phyloP scores from a whole-genome alignment of 2,113 vertebrate species.

The Corythornis madagascariensis region DNA sequence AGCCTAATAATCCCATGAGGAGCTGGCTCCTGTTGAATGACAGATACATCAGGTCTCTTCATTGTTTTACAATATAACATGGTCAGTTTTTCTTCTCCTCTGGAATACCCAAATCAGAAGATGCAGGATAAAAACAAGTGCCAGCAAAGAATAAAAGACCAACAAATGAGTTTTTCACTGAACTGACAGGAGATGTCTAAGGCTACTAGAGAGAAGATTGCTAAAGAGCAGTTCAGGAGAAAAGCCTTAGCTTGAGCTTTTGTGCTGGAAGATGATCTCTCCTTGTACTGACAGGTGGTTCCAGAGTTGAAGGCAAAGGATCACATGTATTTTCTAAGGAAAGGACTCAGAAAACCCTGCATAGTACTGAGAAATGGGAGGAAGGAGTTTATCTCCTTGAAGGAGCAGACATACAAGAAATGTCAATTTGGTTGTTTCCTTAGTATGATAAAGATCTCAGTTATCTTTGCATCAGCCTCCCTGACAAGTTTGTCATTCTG shows the following conservation, averaged over 20 bases:
- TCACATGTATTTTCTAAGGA: neutral
- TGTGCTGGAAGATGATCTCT: neutral
- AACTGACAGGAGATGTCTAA: neutral
- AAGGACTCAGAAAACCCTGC: neutral
- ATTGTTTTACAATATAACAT: neutral
- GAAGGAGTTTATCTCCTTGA: neutral
- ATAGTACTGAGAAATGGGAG: neutral
- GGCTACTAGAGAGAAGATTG: neutral
- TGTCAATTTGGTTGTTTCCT: neutral
- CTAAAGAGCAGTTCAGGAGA: neutral
- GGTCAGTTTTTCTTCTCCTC: neutral
- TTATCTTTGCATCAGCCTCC: neutral
- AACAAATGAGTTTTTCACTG: neutral
- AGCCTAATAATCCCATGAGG: neutral
- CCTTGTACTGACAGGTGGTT: neutral
- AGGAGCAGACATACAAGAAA: neutral
- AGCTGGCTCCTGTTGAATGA: neutral
- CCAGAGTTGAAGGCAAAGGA: neutral
- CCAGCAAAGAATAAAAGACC: neutral
- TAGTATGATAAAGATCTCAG: neutral
- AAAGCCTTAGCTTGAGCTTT: neutral
- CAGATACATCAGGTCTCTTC: neutral
- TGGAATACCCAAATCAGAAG: neutral
- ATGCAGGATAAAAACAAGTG: neutral
- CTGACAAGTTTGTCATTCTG: neutral